A percentile compares a stretch with the other conserved stretches of the same genome.
Conservation (phyloP, 2,797 vertebrate genomes). For the Danio tinwini region DNA sequence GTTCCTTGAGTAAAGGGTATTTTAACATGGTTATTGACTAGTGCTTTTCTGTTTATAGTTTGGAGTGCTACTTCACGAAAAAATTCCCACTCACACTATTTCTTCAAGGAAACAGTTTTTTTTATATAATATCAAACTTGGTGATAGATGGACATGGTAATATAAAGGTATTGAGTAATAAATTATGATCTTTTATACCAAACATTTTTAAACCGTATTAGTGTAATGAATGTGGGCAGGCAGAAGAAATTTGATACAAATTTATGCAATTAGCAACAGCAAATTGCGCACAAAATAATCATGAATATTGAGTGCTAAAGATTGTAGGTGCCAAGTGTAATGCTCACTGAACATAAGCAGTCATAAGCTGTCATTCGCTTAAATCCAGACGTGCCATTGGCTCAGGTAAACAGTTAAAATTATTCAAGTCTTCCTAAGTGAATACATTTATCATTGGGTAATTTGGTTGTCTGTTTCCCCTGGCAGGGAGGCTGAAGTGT, state of each 20-base stretch:
- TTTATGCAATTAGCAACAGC: neutral
- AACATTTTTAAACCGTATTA: neutral
- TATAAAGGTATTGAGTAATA: too few relatives aligned
- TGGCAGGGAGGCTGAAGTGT: neutral
- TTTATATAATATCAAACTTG: too few relatives aligned
- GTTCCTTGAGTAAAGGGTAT: slow-evolving; percentile 59
- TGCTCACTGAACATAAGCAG: neutral
- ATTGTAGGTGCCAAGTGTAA: too few relatives aligned
- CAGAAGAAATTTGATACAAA: neutral
- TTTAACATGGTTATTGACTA: slow-evolving; percentile 34
- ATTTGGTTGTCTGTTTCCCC: neutral
- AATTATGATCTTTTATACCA: too few relatives aligned
- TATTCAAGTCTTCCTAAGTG: neutral
- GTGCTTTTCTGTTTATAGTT: neutral
- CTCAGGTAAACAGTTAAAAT: neutral
- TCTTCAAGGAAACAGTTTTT: too few relatives aligned
- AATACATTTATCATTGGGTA: neutral
- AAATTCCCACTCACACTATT: too few relatives aligned
- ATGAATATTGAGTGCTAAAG: too few relatives aligned
- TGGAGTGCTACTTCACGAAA: neutral
- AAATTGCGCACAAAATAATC: neutral
- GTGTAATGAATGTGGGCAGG: neutral
- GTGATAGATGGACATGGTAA: too few relatives aligned
- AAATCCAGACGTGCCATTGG: neutral
- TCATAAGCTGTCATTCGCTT: neutral